Percentiles rank a stretch among this genome's conserved stretches.
phyloP scores from a whole-genome alignment of 2,113 vertebrate species.

The Ceyx margarethae region DNA sequence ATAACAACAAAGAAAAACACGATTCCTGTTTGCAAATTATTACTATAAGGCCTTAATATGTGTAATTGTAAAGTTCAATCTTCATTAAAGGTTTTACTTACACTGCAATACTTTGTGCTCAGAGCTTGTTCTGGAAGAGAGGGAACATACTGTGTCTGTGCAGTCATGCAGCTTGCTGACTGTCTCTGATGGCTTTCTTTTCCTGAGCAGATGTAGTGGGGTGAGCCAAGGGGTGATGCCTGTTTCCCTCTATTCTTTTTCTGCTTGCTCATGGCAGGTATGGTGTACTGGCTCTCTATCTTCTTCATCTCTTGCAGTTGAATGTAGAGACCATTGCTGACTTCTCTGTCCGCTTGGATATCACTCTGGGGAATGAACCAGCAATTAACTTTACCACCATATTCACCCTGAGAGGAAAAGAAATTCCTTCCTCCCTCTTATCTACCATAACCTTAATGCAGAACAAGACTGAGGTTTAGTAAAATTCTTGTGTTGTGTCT shows the following conservation, averaged over 20 bases:
- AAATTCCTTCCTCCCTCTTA: neutral
- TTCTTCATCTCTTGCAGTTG: neutral
- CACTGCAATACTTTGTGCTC: neutral
- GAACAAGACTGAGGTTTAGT: neutral
- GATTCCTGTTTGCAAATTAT: neutral
- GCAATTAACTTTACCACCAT: neutral
- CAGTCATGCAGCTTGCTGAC: neutral
- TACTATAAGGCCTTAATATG: neutral
- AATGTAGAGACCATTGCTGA: neutral
- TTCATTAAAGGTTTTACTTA: neutral
- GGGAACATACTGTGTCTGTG: fast-evolving
- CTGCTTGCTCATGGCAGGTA: neutral
- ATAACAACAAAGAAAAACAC: neutral
- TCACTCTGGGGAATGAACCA: neutral
- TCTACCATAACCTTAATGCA: neutral
- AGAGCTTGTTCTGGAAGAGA: neutral
- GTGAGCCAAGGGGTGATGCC: neutral
- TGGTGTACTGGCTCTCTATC: neutral
- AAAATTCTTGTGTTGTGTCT: neutral
- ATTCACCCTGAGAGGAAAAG: neutral
- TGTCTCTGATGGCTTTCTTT: neutral
- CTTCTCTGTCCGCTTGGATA: neutral
- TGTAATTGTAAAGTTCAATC: neutral
- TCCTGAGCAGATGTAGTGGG: neutral
- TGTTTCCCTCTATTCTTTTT: neutral